A percentile compares a stretch with the other conserved stretches of the same genome.
Evolutionary conservation across 1,140 invertebrate species (phyloP).

Genomic region (Rhopalosiphum maidis): DNA sequence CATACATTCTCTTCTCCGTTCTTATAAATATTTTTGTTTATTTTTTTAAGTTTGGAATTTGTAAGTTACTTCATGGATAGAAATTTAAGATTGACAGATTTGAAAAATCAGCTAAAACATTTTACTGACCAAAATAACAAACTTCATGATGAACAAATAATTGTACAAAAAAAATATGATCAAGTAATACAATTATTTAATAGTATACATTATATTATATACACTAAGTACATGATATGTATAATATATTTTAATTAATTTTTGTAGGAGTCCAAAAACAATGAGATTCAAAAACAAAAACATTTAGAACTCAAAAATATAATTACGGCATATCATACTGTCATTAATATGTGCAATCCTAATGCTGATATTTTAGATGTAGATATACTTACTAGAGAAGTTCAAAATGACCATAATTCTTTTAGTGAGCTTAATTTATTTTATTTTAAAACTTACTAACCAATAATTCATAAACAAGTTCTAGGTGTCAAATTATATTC

Average conservation of each 20-base stretch:
- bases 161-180: slow-evolving; percentile 79
- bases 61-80: slow-evolving; percentile 92
- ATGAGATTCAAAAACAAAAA: slow-evolving; percentile 64
- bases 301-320: slow-evolving; percentile 65
- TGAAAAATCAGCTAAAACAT: slow-evolving; percentile 78
- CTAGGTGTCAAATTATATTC: background rate
- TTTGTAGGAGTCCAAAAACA: slow-evolving; percentile 68
- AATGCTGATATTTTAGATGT: slow-evolving; percentile 63
- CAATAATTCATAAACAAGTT: background rate
- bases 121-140: slow-evolving; percentile 77
- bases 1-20: background rate
- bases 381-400: slow-evolving; percentile 2
- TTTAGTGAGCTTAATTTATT: slow-evolving; percentile 27
- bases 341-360: slow-evolving; percentile 68
- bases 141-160: slow-evolving; percentile 75
- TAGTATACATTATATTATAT: background rate
- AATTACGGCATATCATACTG: slow-evolving; percentile 69
- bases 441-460: background rate
- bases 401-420: background rate
- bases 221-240: background rate
- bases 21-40: background rate
- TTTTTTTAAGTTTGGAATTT: slow-evolving; percentile 82
- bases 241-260: background rate
- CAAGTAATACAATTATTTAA: slow-evolving; percentile 65
- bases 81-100: slow-evolving; percentile 75